Percentiles rank a stretch among this genome's conserved stretches.
Evolutionary conservation across 2,888 invertebrate genomes (phyloP).

Genomic region (Baccha elongata): DNA sequence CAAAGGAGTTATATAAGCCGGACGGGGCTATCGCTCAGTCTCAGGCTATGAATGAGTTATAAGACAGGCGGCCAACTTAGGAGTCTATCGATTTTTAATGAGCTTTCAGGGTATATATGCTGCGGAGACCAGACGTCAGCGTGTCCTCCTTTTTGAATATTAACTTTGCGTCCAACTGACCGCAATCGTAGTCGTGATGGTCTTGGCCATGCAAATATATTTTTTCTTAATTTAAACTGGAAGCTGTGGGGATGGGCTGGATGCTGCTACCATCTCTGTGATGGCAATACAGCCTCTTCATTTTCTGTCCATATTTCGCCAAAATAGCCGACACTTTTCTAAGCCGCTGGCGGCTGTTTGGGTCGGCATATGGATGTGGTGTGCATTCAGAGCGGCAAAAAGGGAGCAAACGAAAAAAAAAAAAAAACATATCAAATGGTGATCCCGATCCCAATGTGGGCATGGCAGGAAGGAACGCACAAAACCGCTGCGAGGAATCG

Average conservation of each 20-base stretch:
- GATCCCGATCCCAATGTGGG: constrained; percentile 54
- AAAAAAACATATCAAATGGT: constrained; percentile 41
- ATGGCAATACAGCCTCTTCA: constrained; percentile 67
- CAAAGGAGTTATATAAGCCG: constrained; percentile 46
- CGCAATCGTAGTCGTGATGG: constrained; percentile 30
- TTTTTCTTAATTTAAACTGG: constrained; percentile 70
- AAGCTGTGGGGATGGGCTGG: constrained; percentile 68
- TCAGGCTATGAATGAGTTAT: constrained; percentile 69
- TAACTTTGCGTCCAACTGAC: constrained; percentile 40
- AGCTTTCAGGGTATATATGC: constrained; percentile 67
- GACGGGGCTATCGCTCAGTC: constrained; percentile 61
- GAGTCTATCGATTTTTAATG: constrained; percentile 76
- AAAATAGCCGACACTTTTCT: constrained; percentile 74
- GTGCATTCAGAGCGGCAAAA: constrained; percentile 21
- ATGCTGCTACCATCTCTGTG: constrained; percentile 62
- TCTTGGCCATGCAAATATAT: constrained; percentile 68
- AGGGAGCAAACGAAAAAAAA: constrained; percentile 22
- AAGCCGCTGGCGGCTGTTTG: constrained; percentile 67
- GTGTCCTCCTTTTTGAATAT: constrained; percentile 57
- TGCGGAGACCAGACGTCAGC: constrained; percentile 36
- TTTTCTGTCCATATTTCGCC: constrained; percentile 69
- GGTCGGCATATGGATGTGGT: constrained; percentile 21
- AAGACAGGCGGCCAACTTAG: constrained; percentile 74
- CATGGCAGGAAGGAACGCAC: constrained; percentile 63
- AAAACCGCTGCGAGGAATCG: constrained; percentile 69